A percentile compares a stretch with the other conserved stretches of the same genome.
These are phyloP conservation scores for Kuschelorhynchus macadamiae DNA, from an alignment of 2,888 invertebrate species.

Conservation along the genomic window DNA sequence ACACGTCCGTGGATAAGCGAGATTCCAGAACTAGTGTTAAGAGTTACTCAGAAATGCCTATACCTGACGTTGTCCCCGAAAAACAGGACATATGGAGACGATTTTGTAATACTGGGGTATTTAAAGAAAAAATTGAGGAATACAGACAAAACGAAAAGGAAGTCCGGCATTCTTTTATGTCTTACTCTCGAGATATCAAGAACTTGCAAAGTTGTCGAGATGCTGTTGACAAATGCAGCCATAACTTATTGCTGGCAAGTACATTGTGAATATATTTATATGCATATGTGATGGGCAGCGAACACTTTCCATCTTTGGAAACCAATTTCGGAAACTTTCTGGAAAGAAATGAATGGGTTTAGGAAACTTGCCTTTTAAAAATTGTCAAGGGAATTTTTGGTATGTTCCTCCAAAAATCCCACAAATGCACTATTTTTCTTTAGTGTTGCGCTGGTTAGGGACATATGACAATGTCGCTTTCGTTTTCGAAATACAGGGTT, in stretches of 20 bases:
- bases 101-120: constrained; percentile 37
- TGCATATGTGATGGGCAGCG: too few relatives aligned
- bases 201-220: constrained; percentile 44
- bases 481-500: too few relatives aligned
- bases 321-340: too few relatives aligned
- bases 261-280: too few relatives aligned
- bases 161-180: constrained; percentile 36
- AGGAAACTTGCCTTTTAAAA: too few relatives aligned
- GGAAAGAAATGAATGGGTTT: too few relatives aligned
- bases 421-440: too few relatives aligned
- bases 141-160: constrained; percentile 52
- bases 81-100: constrained; percentile 52
- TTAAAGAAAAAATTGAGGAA: constrained; percentile 47
- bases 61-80: constrained; percentile 53
- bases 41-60: constrained; percentile 12
- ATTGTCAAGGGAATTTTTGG: too few relatives aligned
- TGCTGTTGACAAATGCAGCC: constrained; percentile 45
- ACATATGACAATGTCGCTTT: too few relatives aligned
- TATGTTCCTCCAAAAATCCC: too few relatives aligned
- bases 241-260: constrained; percentile 52
- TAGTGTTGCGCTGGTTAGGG: too few relatives aligned
- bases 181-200: constrained; percentile 50
- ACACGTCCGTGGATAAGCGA: constrained; percentile 29
- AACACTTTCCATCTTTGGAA: too few relatives aligned
- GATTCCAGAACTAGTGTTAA: constrained; percentile 36